Evolutionary conservation across 2,888 invertebrate species (phyloP).

Genomic region (Bombyx huttoni): DNA sequence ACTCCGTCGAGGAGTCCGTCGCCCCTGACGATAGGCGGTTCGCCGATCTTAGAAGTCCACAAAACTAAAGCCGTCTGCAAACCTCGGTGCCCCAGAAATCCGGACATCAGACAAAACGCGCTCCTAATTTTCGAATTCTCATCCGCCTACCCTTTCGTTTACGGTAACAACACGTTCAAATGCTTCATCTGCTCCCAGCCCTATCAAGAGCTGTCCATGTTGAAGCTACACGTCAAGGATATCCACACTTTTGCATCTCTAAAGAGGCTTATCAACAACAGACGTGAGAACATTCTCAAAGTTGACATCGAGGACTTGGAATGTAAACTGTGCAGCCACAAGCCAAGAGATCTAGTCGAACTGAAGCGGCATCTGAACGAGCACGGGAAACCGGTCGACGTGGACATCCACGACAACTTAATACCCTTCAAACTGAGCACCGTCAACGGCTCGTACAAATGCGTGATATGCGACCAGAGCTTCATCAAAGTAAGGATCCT

Average conservation of each 20-base stretch:
- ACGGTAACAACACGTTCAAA: conserved; percentile 59
- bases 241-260: conserved; percentile 42
- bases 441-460: conserved; percentile 36
- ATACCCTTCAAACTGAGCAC: conserved; percentile 52
- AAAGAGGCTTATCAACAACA: conserved; percentile 49
- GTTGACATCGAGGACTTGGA: conserved; percentile 49
- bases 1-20: conserved; percentile 39
- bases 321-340: conserved; percentile 42
- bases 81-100: conserved; percentile 16
- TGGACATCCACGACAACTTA: conserved; percentile 52
- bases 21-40: conserved; percentile 11
- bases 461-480: conserved; percentile 46
- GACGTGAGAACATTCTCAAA: conserved; percentile 51
- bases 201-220: conserved; percentile 38
- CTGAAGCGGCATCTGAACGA: conserved; percentile 46
- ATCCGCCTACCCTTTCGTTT: conserved; percentile 56
- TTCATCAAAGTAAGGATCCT: conserved; percentile 56
- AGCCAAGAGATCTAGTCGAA: conserved; percentile 28
- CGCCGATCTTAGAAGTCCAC: conserved; percentile 10
- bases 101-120: conserved; percentile 48
- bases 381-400: conserved; percentile 45
- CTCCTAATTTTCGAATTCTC: conserved; percentile 53
- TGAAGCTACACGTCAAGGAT: conserved; percentile 47
- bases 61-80: neutral
- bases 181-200: conserved; percentile 58